Base-by-base conservation (phyloP, 2,797 vertebrate genomes). In the Lemur catta region DNA sequence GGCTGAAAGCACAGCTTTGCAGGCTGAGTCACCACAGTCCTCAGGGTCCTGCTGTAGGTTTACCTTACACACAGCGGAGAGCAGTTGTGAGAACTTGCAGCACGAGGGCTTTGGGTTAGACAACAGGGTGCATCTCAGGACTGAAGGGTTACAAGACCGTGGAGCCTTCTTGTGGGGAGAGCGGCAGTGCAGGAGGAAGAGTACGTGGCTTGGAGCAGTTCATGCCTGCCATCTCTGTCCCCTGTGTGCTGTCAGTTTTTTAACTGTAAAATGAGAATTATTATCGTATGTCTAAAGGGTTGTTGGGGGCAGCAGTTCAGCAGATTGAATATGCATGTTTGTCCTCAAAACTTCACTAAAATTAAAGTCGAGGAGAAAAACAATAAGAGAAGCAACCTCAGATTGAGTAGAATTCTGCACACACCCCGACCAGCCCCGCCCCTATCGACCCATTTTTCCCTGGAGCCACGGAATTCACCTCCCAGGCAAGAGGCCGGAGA, bases 381-480 rank as follows among this genome's bases (percentile, higher is more conserved):
- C 22, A 74, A 63, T 4, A 33, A 35, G 65, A 82, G 41, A 55
- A n/a, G 22, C 41, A 71, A 43, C 26, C 15, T 11, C 2, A 65
- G 80, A 76, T 6, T 9, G 33, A 59, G 65, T 35, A 14, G 61
- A 67, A 82, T 63, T 71, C 65, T 59, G 1, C 55, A 43, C 0
- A 26, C 1, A 7, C 13, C 0, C 0, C 3, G 0, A 2, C 11
- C 43, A 35, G 7, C 11, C 11, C 7, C 26, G 33, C 6, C 4
- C 12, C 10, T 38, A 35, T 6, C 63, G 72, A 1, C 2, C 33
- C 41, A 20, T 24, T 46, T 46, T 43, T 20, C 2, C 7, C 10
- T 43, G 7, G 15, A 84, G 22, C 50, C 35, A 28, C 84, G 30
- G 43, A 26, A 52, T 52, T 76, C 9, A 43, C 38, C 9, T 95